These are phyloP conservation scores for Xenopus petersii DNA, from an alignment of 2,797 vertebrate species.

Conservation along the genomic window DNA sequence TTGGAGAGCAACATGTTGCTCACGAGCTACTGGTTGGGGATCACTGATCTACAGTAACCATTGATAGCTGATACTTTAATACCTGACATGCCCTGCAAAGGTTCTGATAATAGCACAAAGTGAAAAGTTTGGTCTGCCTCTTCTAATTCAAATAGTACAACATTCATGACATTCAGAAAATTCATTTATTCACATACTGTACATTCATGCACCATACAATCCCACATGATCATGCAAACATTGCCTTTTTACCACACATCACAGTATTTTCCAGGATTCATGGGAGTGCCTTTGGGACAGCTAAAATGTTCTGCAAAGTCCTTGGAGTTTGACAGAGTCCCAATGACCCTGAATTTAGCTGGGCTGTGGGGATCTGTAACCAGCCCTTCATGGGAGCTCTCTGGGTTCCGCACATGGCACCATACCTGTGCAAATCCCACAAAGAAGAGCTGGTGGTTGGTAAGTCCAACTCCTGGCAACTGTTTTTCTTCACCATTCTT, in stretches of 20 bases:
- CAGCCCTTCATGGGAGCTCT: slow-evolving; percentile 93
- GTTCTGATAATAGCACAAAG: no score
- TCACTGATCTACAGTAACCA: no score
- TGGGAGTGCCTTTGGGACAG: slow-evolving; percentile 81
- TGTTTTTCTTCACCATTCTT: slow-evolving; percentile 83
- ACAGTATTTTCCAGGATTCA: slow-evolving; percentile 90
- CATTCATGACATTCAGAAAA: neutral
- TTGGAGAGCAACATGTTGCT: no score
- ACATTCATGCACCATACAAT: neutral
- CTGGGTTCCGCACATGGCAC: slow-evolving; percentile 92
- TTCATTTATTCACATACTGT: neutral
- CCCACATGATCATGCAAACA: neutral
- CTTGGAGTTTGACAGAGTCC: slow-evolving; percentile 90
- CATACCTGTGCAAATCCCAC: slow-evolving; percentile 97
- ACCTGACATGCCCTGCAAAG: no score
- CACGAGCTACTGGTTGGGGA: no score
- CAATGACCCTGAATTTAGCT: slow-evolving; percentile 88
- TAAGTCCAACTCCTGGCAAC: slow-evolving; percentile 87
- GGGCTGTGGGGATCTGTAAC: slow-evolving; percentile 96
- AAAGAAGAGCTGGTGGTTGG: slow-evolving; percentile 94
- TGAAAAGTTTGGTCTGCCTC: neutral
- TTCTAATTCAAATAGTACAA: neutral
- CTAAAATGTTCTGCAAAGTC: slow-evolving; percentile 88
- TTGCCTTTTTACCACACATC: slow-evolving; percentile 84
- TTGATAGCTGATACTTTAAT: no score